Base-by-base conservation (phyloP, 2,113 vertebrate genomes). In the Atherinomorus stipes region DNA sequence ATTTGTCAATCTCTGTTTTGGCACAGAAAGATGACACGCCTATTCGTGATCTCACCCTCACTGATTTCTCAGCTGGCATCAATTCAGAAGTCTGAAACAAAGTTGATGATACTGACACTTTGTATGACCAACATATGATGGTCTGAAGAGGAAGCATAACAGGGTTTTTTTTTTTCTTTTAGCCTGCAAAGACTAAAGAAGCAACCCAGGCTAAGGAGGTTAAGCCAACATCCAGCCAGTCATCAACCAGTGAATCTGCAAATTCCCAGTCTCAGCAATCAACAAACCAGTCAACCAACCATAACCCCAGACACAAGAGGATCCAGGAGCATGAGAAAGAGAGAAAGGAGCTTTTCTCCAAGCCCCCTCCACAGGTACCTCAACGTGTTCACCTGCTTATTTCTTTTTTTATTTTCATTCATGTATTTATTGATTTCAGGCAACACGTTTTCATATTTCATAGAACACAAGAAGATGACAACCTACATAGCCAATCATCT, bases 301-400 rank as follows among this genome's bases (percentile, higher is more conserved):
- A 64, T 34, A 72, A 95, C 72, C 89, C 92, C 62, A 92, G 96
- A 78, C 95, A 98, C 85, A 95, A 92, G 78, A 95, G 95, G n/a
- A 86, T 95, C 51, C 95, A 97, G 81, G 96, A 97, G 11, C 96
- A 98, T 0, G 97, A 97, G 88, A 99, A 98, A 67, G 95, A 99
- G 72, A 93, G 97, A 73, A 98, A 95, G 80, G 97, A 98, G 62
- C 95, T 99, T 45, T 90, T 99, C 56, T 96, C 94, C 0, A 97
- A 96, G 84, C 92, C 93, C 4, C 60, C 89, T 13, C 63, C 84
- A 71, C 96, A 96, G 96, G 96, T 99, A 60, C 16, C 38, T 16
- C 49, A 57, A 21, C 7, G 49, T 37, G 5, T 34, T n/a, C 11
- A 23, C 19, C n/a, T 7, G 8, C 0, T 4, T 1, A 12, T n/a